phyloP scores from a whole-genome alignment of 2,797 vertebrate genomes.

The Rhinatrema bivittatum region DNA sequence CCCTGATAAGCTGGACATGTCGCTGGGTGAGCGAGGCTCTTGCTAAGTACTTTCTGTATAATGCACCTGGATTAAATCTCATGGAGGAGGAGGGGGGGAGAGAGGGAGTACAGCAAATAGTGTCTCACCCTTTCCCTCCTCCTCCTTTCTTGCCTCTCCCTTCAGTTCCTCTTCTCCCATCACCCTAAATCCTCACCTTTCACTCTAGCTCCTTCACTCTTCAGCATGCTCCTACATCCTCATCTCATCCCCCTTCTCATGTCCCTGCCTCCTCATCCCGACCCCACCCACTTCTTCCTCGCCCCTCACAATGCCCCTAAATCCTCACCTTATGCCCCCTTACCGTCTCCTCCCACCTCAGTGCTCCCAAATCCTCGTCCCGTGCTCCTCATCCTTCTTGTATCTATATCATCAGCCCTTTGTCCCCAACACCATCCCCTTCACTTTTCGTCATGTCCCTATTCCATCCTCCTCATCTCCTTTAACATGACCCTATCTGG shows the following conservation, averaged over 20 bases:
- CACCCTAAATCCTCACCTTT: neutral
- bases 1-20: no score
- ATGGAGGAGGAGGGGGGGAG: neutral
- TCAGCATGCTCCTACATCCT: neutral
- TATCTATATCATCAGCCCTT: neutral
- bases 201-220: neutral
- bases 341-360: neutral
- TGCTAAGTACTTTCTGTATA: no score
- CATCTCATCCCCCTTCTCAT: constrained; percentile 10
- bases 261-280: neutral
- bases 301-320: neutral
- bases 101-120: neutral
- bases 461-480: no score
- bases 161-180: neutral
- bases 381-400: neutral
- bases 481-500: no score
- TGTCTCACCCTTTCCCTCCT: neutral
- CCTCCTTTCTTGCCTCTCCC: neutral
- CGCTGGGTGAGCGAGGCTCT: no score
- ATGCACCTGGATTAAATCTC: no score
- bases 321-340: neutral
- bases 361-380: neutral
- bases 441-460: no score
- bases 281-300: neutral
- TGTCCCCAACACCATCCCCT: no score